Base-by-base conservation (phyloP, 2,113 vertebrate genomes). In the Heptranchias perlo region DNA sequence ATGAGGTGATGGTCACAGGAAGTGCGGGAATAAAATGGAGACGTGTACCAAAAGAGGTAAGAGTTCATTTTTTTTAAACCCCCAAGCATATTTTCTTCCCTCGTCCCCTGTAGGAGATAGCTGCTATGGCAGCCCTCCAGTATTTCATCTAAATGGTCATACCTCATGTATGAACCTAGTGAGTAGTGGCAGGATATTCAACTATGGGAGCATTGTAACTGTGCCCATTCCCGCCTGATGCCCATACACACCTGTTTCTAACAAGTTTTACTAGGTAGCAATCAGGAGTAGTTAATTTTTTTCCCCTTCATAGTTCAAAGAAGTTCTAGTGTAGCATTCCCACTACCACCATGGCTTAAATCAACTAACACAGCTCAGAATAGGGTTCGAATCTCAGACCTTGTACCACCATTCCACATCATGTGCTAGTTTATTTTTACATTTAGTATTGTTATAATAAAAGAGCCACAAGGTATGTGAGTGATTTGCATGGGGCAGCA, bases 21-120 rank as follows among this genome's bases (percentile, higher is more conserved):
- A 99, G 98, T 96, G 97, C 97, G 4, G 99, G 99, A 1, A 99
- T 99, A 87, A 98, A 98, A 96, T 99, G 98, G 98, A 98, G 98
- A 96, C 98, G 97, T 95, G 99, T 98, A 96, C 98, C 98, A 0
- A 0, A 95, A 35, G 96, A 54, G 5, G 98, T 98, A 92, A 98
- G 98, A 97, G 96, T 7, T 67, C 4, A 49, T 94, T 44, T 62
- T 8, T 54, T 49, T 35, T 10, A n/a, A n/a, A n/a, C 52, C 1
- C 28, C 47, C 5, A 61, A 64, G n/a, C 31, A 64, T 6, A 23
- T 64, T 64, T 82, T 78, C 16, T 82, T 14, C 39, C n/a, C n/a
- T 82, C 31, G 5, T 8, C 62, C 62, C 89, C 89, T 92, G 89
- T 21, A 21, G 39, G 54, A 89, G 58, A 92, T 49, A 25, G 18